A percentile compares a stretch with the other conserved stretches of the same genome.
Evolutionary conservation across 2,113 vertebrate species (phyloP).

Genomic region (Ophthalmolycus amberensis): DNA sequence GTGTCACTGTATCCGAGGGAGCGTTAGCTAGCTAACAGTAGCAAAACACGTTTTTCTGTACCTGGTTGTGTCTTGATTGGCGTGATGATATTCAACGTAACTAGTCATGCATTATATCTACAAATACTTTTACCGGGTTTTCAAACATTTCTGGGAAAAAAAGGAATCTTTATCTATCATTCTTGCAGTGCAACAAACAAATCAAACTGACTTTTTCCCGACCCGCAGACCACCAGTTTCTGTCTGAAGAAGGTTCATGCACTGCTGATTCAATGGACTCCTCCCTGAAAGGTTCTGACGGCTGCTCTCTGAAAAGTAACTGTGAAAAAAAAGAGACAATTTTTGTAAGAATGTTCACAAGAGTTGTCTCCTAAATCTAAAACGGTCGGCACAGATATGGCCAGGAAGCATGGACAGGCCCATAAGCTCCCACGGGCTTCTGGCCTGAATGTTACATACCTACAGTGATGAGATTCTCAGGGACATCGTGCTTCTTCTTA

Average conservation of each 20-base stretch:
- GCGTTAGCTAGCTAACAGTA: not conserved
- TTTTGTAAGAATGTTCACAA: conserved; percentile 56
- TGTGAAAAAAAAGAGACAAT: conserved; percentile 25
- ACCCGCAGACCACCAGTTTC: conserved; percentile 67
- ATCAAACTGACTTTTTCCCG: conserved; percentile 50
- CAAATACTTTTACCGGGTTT: not conserved
- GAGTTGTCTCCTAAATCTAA: conserved; percentile 62
- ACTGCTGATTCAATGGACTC: conserved; percentile 63
- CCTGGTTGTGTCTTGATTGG: not conserved
- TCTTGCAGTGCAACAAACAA: conserved; percentile 38
- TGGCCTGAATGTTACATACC: conserved; percentile 32
- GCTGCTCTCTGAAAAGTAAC: conserved; percentile 62
- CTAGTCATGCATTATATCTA: not conserved
- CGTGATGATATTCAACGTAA: not conserved
- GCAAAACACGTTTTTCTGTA: not conserved
- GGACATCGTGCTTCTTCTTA: conserved; percentile 13
- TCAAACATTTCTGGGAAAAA: conserved; percentile 2
- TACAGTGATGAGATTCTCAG: conserved; percentile 33
- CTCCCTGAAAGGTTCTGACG: conserved; percentile 71
- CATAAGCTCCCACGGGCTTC: conserved; percentile 36
- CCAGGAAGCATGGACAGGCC: conserved; percentile 37
- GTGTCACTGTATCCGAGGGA: not conserved
- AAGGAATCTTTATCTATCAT: conserved; percentile 17
- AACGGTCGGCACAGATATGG: conserved; percentile 39
- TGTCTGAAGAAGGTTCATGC: conserved; percentile 75